Base-by-base conservation (phyloP, 2,113 vertebrate species). In the Hippocampus zosterae region DNA sequence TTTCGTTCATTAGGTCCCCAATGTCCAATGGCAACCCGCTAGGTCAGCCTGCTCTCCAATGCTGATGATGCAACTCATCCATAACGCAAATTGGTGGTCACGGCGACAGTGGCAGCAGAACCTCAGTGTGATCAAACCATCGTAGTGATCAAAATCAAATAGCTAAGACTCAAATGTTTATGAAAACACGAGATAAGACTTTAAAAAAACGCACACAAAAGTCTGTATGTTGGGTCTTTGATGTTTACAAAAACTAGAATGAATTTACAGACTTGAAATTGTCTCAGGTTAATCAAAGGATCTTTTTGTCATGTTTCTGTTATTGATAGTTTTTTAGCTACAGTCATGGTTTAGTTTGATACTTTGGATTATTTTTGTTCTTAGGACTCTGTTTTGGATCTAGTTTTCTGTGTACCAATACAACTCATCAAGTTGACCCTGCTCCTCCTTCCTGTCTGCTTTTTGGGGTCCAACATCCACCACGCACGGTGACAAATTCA, bases 61-160 rank as follows among this genome's bases (percentile, higher is more conserved):
- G 33, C 68, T 57, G 79, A 80, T 69, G 80, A 75, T 68, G 33
- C 10, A 48, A 69, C 75, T 87, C 81, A 83, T 87, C 81, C 72
- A 70, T 85, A 82, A 85, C 74, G 37, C 66, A 85, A 88, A 87
- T 83, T 88, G 75, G 79, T 77, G 61, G n/a, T 68, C 81, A 77
- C 60, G 29, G 76, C 77, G 56, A 73, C 80, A 55, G 63, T 13
- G 15, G 13, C 56, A 37, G 46, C 79, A 80, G 65, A 76, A 76
- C 69, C 33, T 78, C 65, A 33, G 6, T 8, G 15, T 8, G 13
- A 29, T 59, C 56, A 29, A 59, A 29, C 7, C 21, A 11, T 55
- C 52, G 9, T 23, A 23, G 52, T 4, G 2, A 23, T 55, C 21
- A 23, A 55, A n/a, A 23, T 55, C 9, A 55, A 44, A 44, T 44